These are phyloP conservation scores for Ammospiza nelsoni DNA, from an alignment of 2,113 vertebrate species.

Conservation along the genomic window DNA sequence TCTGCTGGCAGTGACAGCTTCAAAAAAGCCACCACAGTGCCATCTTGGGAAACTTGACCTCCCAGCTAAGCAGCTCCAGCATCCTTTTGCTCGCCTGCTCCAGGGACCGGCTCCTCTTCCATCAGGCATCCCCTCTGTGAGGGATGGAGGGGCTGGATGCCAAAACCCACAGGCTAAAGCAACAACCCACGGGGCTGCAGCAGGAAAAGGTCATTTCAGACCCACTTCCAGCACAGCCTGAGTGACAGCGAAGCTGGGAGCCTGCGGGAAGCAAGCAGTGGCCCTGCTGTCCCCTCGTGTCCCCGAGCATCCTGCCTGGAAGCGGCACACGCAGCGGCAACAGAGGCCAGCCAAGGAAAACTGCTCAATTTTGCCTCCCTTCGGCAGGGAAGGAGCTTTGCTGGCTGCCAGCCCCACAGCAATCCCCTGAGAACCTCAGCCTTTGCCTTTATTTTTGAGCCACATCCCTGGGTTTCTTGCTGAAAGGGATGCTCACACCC, in stretches of 20 bases:
- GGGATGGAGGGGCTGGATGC: not conserved
- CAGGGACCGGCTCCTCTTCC: rapidly evolving
- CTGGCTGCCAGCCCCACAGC: not conserved
- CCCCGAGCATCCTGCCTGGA: not conserved
- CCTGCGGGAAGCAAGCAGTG: not conserved
- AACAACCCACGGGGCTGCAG: not conserved
- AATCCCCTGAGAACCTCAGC: not conserved
- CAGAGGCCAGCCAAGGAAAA: constrained; percentile 21
- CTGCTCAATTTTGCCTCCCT: constrained; percentile 5
- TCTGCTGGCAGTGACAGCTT: not conserved
- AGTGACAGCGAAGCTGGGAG: not conserved
- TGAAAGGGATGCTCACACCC: not conserved
- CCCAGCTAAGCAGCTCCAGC: not conserved
- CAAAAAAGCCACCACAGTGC: constrained; percentile 24
- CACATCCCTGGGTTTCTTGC: not conserved
- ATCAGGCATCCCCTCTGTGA: not conserved
- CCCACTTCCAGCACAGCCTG: not conserved
- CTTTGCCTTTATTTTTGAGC: not conserved
- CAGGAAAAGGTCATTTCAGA: not conserved
- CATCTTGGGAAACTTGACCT: constrained; percentile 31
- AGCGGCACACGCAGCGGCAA: not conserved
- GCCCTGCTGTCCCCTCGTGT: not conserved
- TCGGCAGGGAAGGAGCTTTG: not conserved
- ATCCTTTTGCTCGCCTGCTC: not conserved
- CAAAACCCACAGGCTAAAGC: not conserved